These are phyloP conservation scores for Nannoperca obscura DNA, from an alignment of 2,797 vertebrate genomes.

Conservation along the genomic window DNA sequence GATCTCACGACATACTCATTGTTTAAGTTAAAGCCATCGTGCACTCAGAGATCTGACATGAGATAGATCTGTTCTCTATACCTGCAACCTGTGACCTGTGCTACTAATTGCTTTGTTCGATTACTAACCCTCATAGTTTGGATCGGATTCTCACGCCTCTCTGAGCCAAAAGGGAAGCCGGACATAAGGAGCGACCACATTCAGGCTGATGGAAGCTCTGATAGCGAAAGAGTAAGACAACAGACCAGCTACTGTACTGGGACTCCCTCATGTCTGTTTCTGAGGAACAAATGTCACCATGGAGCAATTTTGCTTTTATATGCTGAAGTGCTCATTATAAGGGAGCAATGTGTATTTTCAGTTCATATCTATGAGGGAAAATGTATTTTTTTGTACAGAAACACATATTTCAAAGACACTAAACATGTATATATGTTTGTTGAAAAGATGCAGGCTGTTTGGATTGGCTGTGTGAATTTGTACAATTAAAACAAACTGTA, in stretches of 20 bases:
- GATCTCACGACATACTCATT: not conserved
- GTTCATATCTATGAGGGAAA: not conserved
- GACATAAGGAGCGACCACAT: slow-evolving; percentile 60
- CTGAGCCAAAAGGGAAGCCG: slow-evolving; percentile 26
- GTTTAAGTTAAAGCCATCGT: not conserved
- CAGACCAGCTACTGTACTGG: slow-evolving; percentile 57
- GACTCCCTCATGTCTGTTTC: slow-evolving; percentile 47
- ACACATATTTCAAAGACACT: not conserved
- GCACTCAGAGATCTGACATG: slow-evolving; percentile 21
- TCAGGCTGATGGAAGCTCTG: slow-evolving; percentile 50
- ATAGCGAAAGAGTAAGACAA: slow-evolving; percentile 56
- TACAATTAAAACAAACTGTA: not conserved
- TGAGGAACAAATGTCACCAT: slow-evolving; percentile 19
- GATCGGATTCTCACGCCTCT: slow-evolving; percentile 64
- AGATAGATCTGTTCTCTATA: slow-evolving; percentile 16
- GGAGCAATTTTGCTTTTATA: not conserved
- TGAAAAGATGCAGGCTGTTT: not conserved
- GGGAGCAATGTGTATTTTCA: not conserved
- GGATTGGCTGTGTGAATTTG: not conserved
- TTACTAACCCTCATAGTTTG: slow-evolving; percentile 28
- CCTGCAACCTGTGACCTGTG: slow-evolving; percentile 41
- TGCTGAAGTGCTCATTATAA: not conserved
- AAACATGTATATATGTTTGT: not conserved
- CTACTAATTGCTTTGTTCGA: slow-evolving; percentile 54
- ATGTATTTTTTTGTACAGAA: not conserved